Base-by-base conservation (phyloP, 2,888 invertebrate species). In the Tineola bisselliella region DNA sequence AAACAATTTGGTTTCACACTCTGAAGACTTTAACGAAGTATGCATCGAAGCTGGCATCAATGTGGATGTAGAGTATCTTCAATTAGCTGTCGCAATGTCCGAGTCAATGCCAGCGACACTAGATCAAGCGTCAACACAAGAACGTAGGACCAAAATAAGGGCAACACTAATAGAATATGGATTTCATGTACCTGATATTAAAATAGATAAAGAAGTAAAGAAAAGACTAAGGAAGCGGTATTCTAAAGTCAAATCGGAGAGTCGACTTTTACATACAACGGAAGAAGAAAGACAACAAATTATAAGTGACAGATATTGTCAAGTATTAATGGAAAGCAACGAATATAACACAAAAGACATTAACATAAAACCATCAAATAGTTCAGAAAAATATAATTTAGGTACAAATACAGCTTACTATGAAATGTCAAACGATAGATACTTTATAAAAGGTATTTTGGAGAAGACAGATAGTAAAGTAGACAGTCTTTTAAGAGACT, bases 61-160 rank as follows among this genome's bases (percentile, higher is more conserved):
- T 71, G 78, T 90, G 56, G 89, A 91, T 77, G 79, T 90, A 0
- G 90, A 92, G 67, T 90, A 92, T 65, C 75, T 92, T 63, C 91
- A 91, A 71, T 69, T 92, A 73, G 92, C 91, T 52, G 80, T 92
- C 66, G 91, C 91, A 12, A 71, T 92, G 62, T 92, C 92, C 1
- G 89, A 88, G 69, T 92, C 92, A 0, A 70, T 88, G 4, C 71
- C 80, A 62, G 59, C 2, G 13, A 52, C 15, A 15, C 11, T 5
- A 25, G 8, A 56, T n/a, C 13, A 69, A n/a, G 62, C 70, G 48
- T 70, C 66, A 17, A 65, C 76, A 1, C 72, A 76, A 66, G 76
- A 78, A 63, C 78, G 77, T 67, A 68, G 72, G 31, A 70, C 71
- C 44, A 81, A 72, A 64, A 86, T 89, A 48, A 80, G 87, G 61